A percentile compares a stretch with the other conserved stretches of the same genome.
phyloP scores from a whole-genome alignment of 2,797 vertebrate species.

The Myioborus melanocephalus region DNA sequence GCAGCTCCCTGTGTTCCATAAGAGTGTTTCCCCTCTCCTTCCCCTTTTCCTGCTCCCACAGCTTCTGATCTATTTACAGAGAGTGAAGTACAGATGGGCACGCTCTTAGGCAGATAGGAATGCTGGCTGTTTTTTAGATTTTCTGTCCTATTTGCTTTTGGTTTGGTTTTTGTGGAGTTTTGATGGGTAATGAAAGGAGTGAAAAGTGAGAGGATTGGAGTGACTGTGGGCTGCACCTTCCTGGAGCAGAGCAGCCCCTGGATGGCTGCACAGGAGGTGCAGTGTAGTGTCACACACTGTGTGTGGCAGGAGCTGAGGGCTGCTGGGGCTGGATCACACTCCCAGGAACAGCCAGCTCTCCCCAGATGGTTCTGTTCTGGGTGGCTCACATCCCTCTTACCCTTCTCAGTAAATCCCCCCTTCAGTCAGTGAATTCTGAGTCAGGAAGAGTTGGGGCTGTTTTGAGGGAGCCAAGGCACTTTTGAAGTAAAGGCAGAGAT shows the following conservation, averaged over 20 bases:
- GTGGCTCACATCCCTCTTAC: background rate
- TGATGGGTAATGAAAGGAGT: too few species aligned
- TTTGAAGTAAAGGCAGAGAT: background rate
- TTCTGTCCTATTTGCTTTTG: too few species aligned
- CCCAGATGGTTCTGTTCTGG: background rate
- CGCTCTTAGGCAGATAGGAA: background rate
- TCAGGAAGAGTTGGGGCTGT: background rate
- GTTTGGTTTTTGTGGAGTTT: too few species aligned
- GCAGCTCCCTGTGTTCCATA: background rate
- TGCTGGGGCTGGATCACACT: background rate
- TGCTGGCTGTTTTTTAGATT: background rate
- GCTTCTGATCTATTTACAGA: background rate
- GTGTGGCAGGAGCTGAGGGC: background rate
- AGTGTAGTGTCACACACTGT: rapidly evolving
- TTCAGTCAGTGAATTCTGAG: background rate
- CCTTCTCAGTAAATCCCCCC: background rate
- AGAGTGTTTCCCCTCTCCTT: background rate
- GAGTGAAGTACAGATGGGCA: background rate
- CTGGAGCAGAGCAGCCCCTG: background rate
- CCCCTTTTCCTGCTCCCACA: background rate
- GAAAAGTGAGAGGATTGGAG: too few species aligned
- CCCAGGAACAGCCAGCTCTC: rapidly evolving
- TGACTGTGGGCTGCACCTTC: background rate
- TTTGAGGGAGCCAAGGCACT: background rate
- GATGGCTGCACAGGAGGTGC: background rate